Evolutionary conservation across 2,113 vertebrate species (phyloP).

Genomic region (Mus pahari): DNA sequence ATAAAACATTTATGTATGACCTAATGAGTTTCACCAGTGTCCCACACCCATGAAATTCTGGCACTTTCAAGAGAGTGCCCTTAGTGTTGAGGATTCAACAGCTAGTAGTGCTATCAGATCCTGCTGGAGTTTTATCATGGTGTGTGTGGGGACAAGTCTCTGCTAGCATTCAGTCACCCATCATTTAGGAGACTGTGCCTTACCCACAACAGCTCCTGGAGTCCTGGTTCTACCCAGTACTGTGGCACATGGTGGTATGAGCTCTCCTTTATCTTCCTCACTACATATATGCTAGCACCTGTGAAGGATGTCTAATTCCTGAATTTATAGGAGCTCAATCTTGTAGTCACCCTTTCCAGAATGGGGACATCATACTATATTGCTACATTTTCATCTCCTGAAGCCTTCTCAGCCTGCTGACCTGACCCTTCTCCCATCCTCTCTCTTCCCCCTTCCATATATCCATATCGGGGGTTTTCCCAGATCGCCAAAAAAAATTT

Average conservation of each 20-base stretch:
- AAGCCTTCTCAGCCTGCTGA: background rate
- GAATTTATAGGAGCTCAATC: background rate
- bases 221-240: too few species aligned
- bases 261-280: background rate
- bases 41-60: background rate
- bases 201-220: background rate
- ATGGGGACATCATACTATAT: background rate
- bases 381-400: background rate
- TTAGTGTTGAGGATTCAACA: background rate
- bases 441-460: slow-evolving; percentile 14
- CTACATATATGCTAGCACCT: background rate
- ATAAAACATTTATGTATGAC: background rate
- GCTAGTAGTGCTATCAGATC: background rate
- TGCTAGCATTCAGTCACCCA: background rate
- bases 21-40: background rate
- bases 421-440: background rate
- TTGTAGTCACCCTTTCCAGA: background rate
- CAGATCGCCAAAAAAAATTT: slow-evolving; percentile 41
- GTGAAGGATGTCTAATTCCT: background rate
- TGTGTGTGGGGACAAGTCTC: background rate
- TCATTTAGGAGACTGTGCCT: background rate
- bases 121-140: background rate
- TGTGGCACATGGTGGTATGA: background rate
- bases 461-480: background rate
- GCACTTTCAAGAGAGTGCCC: background rate